phyloP scores from a whole-genome alignment of 1,140 invertebrate species.

The Plodia interpunctella region DNA sequence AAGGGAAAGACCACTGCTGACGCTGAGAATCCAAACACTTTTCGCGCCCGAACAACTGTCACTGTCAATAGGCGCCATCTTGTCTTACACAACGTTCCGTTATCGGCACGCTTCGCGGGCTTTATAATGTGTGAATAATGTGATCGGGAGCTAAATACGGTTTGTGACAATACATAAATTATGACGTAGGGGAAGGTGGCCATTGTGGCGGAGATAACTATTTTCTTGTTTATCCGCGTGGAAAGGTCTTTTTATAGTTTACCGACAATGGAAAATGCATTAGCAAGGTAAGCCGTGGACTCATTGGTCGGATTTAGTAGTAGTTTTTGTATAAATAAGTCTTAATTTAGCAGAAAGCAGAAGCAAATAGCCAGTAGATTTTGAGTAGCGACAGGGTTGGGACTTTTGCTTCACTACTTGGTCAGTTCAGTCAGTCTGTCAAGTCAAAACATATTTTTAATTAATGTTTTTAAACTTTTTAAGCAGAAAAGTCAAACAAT shows the following conservation, averaged over 20 bases:
- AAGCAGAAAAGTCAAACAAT: too few species aligned
- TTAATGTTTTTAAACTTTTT: too few species aligned
- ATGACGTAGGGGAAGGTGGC: slow-evolving; percentile 36
- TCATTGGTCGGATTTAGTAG: too few species aligned
- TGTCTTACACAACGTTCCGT: slow-evolving; percentile 43
- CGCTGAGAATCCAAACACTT: too few species aligned
- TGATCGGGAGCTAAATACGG: slow-evolving; percentile 56
- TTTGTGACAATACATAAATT: slow-evolving; percentile 69
- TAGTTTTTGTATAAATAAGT: too few species aligned
- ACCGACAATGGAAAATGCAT: slow-evolving; percentile 11
- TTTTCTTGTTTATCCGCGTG: slow-evolving; percentile 56
- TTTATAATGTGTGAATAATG: slow-evolving; percentile 73
- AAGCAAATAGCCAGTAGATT: too few species aligned
- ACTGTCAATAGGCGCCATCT: slow-evolving; percentile 55
- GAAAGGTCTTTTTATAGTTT: slow-evolving; percentile 48
- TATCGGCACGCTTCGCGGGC: slow-evolving; percentile 57
- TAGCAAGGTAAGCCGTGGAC: slow-evolving; percentile 5
- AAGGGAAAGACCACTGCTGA: too few species aligned
- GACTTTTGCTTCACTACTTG: too few species aligned
- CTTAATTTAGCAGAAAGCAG: too few species aligned
- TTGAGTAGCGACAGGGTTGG: too few species aligned
- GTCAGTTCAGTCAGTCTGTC: too few species aligned
- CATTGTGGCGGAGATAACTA: slow-evolving; percentile 46
- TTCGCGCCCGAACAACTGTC: slow-evolving; percentile 53
- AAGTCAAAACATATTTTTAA: too few species aligned